These are phyloP conservation scores for Campylomormyrus tamandua DNA, from an alignment of 2,113 vertebrate species.

Conservation along the genomic window DNA sequence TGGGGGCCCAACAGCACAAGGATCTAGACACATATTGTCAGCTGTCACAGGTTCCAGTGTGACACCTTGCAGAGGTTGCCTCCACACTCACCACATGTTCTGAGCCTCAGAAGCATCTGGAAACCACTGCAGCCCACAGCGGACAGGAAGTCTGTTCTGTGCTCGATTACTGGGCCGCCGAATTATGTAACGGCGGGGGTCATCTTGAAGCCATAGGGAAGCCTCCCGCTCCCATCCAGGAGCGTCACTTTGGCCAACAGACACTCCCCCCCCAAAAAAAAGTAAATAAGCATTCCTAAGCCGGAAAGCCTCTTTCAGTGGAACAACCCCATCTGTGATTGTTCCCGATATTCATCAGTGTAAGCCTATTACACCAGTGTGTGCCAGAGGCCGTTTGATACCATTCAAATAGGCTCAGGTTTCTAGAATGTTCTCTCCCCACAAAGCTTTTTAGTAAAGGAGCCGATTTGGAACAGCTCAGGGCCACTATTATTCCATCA, in stretches of 20 bases:
- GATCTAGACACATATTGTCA: neutral
- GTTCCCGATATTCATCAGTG: conserved; percentile 29
- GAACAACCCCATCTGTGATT: conserved; percentile 25
- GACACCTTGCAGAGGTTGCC: neutral
- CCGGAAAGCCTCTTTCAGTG: neutral
- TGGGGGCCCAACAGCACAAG: neutral
- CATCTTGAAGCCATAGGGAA: neutral
- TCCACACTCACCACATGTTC: neutral
- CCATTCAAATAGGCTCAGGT: conserved; percentile 16
- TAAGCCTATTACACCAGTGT: conserved; percentile 21
- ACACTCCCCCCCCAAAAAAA: neutral
- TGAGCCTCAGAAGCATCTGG: conserved; percentile 20
- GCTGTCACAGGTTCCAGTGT: neutral
- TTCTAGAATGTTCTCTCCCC: neutral
- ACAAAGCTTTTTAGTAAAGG: neutral
- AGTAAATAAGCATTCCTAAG: conserved; percentile 24
- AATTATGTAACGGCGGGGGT: conserved; percentile 24
- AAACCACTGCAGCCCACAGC: conserved; percentile 26
- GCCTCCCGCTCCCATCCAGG: neutral
- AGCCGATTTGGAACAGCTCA: conserved; percentile 21
- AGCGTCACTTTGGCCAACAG: conserved; percentile 14
- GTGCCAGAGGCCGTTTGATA: conserved; percentile 11
- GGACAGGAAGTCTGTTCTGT: conserved; percentile 24
- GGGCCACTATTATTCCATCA: conserved; percentile 4
- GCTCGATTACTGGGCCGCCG: conserved; percentile 6